phyloP scores from a whole-genome alignment of 1,140 invertebrate genomes.

The Pomacea maculata region DNA sequence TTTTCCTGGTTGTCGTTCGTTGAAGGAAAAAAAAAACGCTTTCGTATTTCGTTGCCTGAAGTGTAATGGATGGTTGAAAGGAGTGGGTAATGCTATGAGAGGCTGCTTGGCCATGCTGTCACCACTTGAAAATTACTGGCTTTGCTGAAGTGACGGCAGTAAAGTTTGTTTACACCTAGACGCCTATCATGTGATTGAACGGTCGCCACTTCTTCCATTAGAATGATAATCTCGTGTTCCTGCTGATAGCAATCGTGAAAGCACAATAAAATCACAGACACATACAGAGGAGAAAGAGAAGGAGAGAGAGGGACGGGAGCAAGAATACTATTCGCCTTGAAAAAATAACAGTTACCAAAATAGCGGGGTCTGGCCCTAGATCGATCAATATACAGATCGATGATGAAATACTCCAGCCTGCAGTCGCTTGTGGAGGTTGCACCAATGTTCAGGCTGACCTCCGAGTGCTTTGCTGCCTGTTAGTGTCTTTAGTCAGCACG shows the following conservation, averaged over 20 bases:
- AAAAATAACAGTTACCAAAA: not conserved
- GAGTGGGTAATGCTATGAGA: too few relatives aligned
- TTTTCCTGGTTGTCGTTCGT: slow-evolving; percentile 28
- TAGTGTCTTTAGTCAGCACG: too few relatives aligned
- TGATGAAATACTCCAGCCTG: not conserved
- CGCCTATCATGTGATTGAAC: slow-evolving; percentile 7
- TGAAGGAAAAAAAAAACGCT: slow-evolving; percentile 28
- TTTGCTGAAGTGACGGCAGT: slow-evolving; percentile 19
- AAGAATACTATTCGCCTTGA: not conserved
- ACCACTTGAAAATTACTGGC: slow-evolving; percentile 30
- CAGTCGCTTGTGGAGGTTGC: too few relatives aligned
- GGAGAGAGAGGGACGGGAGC: not conserved
- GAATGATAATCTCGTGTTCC: not conserved
- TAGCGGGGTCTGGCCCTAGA: not conserved
- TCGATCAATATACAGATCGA: not conserved
- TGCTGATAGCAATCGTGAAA: not conserved
- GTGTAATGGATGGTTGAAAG: too few relatives aligned
- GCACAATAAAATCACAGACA: not conserved
- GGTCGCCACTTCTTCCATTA: slow-evolving; percentile 3
- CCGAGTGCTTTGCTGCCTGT: too few relatives aligned
- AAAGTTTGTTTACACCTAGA: slow-evolving; percentile 6
- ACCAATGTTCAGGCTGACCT: too few relatives aligned
- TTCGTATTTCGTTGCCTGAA: too few relatives aligned
- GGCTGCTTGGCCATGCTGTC: not conserved
- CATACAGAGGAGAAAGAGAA: not conserved